phyloP scores from a whole-genome alignment of 53 echinoderm and acorn worm species.

The Hippasteria phrygiana region DNA sequence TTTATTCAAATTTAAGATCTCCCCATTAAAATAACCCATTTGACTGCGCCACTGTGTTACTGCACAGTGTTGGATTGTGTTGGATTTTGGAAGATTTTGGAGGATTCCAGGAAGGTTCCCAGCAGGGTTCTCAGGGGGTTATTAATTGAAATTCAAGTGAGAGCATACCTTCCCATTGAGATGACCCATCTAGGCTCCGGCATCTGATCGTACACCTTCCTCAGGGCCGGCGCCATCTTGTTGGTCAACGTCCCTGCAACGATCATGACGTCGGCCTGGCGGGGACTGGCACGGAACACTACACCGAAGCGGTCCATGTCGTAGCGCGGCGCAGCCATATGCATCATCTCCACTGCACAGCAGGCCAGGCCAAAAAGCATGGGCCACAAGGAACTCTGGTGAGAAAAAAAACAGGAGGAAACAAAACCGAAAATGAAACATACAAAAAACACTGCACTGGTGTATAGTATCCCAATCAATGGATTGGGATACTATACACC shows the following conservation, averaged over 20 bases:
- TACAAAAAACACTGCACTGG: no score
- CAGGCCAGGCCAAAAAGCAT: conserved; percentile 97
- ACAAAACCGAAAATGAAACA: not conserved
- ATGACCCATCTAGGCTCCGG: conserved; percentile 99
- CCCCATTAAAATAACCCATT: no score
- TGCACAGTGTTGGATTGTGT: no score
- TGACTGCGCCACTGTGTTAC: no score
- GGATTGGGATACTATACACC: no score
- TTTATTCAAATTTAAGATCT: no score
- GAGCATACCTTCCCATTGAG: conserved; percentile 95
- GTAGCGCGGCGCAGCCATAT: conserved; percentile 94
- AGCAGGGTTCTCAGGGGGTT: no score
- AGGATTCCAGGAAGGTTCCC: no score
- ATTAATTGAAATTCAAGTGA: no score
- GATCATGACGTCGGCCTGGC: conserved; percentile 95
- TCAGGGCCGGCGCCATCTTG: conserved; percentile 98
- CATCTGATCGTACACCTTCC: conserved; percentile 99
- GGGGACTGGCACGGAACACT: conserved; percentile 94
- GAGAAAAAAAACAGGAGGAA: conserved; percentile 7
- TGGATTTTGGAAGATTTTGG: no score
- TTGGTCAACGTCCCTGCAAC: conserved; percentile 98
- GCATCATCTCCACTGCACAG: conserved; percentile 99
- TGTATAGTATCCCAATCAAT: no score
- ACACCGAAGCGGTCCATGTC: conserved; percentile 99
- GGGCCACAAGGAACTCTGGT: conserved; percentile 97